phyloP scores from a whole-genome alignment of 2,797 vertebrate species.

The Pangasius sanitwongsei region DNA sequence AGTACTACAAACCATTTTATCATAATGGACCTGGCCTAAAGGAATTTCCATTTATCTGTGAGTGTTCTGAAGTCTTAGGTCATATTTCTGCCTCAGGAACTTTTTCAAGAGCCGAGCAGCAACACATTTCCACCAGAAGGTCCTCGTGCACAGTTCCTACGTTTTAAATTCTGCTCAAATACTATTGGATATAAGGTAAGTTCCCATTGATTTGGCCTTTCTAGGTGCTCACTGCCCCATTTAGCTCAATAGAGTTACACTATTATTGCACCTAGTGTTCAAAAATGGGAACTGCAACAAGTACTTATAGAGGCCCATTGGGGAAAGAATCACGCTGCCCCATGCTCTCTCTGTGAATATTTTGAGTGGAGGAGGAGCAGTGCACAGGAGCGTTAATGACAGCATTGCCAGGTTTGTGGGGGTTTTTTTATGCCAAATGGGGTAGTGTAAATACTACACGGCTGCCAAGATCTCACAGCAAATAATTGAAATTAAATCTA shows the following conservation, averaged over 20 bases:
- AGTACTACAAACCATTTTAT: conserved; percentile 1
- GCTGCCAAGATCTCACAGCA: background rate
- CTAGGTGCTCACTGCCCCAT: background rate
- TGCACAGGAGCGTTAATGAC: background rate
- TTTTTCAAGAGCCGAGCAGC: background rate
- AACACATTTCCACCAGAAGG: background rate
- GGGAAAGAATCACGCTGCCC: background rate
- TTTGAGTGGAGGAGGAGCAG: background rate
- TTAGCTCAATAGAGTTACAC: background rate
- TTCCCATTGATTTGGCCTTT: background rate
- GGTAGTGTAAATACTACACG: background rate
- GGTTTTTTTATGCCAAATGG: background rate
- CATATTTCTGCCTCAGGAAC: background rate
- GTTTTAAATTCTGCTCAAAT: background rate
- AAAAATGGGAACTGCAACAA: background rate
- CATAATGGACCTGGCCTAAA: conserved; percentile 8
- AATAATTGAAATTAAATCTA: background rate
- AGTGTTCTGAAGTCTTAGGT: background rate
- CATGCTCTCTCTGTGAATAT: background rate
- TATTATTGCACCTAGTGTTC: background rate
- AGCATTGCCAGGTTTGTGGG: background rate
- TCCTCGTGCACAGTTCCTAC: background rate
- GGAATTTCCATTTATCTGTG: conserved; percentile 20
- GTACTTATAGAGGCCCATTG: background rate
- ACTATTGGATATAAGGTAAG: background rate